These are phyloP conservation scores for Choloepus didactylus DNA, from an alignment of 2,797 vertebrate species.

Conservation along the genomic window DNA sequence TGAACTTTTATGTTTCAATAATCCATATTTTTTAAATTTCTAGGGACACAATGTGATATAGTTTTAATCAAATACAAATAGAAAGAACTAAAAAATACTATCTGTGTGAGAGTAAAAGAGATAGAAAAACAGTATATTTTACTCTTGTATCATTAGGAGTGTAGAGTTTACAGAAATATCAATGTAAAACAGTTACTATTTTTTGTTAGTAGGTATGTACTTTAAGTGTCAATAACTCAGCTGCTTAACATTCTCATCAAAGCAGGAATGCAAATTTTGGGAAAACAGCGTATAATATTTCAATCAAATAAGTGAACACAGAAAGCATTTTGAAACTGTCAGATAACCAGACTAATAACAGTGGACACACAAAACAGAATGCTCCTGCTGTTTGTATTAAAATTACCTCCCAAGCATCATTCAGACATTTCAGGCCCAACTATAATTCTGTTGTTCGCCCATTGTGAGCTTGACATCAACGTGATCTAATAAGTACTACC, in stretches of 20 bases:
- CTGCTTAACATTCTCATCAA: slow-evolving; percentile 46
- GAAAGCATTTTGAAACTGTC: slow-evolving; percentile 25
- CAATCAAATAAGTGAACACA: slow-evolving; percentile 66
- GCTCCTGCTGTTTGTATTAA: background rate
- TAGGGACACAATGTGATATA: slow-evolving; percentile 10
- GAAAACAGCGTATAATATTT: background rate
- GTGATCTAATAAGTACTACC: slow-evolving; percentile 72
- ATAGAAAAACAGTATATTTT: background rate
- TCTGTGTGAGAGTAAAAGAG: slow-evolving; percentile 19
- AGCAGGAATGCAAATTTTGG: slow-evolving; percentile 23
- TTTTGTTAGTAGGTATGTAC: background rate
- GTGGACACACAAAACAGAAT: background rate
- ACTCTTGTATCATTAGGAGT: background rate
- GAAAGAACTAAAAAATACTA: slow-evolving; percentile 17
- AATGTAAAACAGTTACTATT: background rate
- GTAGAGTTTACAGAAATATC: slow-evolving; percentile 25
- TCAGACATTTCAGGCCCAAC: slow-evolving; percentile 48
- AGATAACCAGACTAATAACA: background rate
- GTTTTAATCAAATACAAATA: slow-evolving; percentile 40
- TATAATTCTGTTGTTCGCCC: slow-evolving; percentile 53
- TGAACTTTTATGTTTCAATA: slow-evolving; percentile 18
- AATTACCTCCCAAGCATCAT: background rate
- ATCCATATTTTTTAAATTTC: slow-evolving; percentile 16
- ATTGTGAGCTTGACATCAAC: slow-evolving; percentile 27
- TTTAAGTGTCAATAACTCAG: slow-evolving; percentile 54